Percentiles rank a stretch among this genome's conserved stretches.
These are phyloP conservation scores for Oryzias dopingdopingensis DNA, from an alignment of 2,797 vertebrate species.

Conservation along the genomic window DNA sequence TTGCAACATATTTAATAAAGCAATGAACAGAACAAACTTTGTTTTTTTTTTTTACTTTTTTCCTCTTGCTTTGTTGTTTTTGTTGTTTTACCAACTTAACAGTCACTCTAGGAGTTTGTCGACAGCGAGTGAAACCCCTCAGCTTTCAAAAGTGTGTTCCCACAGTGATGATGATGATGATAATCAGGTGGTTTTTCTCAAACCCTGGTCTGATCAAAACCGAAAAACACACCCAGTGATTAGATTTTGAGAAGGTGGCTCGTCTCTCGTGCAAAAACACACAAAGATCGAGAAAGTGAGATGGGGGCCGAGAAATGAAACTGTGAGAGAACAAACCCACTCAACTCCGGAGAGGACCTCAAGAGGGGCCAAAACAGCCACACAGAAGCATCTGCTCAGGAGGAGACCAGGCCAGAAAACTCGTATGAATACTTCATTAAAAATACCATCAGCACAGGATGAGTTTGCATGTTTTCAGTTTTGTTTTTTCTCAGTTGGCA, in stretches of 20 bases:
- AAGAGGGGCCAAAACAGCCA: background rate
- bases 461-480: background rate
- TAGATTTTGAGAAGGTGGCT: slow-evolving; percentile 5
- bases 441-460: background rate
- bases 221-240: slow-evolving; percentile 33
- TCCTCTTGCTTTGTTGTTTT: background rate
- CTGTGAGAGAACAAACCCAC: slow-evolving; percentile 1
- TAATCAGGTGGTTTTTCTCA: slow-evolving; percentile 25
- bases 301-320: slow-evolving; percentile 42
- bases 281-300: slow-evolving; percentile 6
- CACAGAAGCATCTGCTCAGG: background rate
- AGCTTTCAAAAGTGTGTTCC: slow-evolving; percentile 29
- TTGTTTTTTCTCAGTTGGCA: slow-evolving; percentile 19
- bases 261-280: background rate
- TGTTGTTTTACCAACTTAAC: background rate
- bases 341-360: background rate
- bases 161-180: slow-evolving; percentile 15
- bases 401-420: background rate
- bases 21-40: too few species aligned
- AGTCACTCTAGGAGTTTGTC: slow-evolving; percentile 7
- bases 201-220: slow-evolving; percentile 49
- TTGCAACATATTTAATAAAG: too few species aligned
- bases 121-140: slow-evolving; percentile 28
- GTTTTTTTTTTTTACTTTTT: too few species aligned
- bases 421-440: background rate